Base-by-base conservation (phyloP, 2,888 invertebrate genomes). In the Pyrochroa serraticornis region DNA sequence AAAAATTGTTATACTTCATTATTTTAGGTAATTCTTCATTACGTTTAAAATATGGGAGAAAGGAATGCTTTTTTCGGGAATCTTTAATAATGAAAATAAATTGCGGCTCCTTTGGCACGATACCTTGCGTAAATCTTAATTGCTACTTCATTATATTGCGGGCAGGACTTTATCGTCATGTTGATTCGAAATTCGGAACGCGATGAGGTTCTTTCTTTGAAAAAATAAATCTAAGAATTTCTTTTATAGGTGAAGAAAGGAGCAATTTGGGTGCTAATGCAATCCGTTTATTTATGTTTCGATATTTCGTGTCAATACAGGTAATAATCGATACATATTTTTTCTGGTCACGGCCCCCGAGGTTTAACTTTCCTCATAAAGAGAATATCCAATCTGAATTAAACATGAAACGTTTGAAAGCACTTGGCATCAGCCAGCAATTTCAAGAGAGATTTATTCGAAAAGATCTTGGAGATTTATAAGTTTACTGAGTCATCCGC, bases 361-460 rank as follows among this genome's bases (percentile, higher is more conserved):
- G 52, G 60, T 61, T 65, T 65, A 66, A 64, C 68, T 70, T 67
- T 65, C 45, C 66, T 68, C 68, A 67, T 71, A 72, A 71, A 72
- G 71, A 72, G 71, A 69, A 69, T 71, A 72, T 72, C 66, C 71
- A 68, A 68, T 70, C 71, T 77, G 76, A 77, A 76, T 77, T 77
- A 76, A 75, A 76, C 75, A 77, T 76, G 74, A 76, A 75, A 74
- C 39, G 42, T 72, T 55, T 66, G 66, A 66, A 63, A 66, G 63
- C 66, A 63, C 65, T 59, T 45, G 44, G 59, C 63, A 62, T 52
- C 69, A 63, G 60, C 64, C 58, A 64, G 61, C 70, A 67, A 71
- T 72, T 68, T 67, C 63, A 58, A 62, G 58, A 65, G 68, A 71
- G 73, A 75, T 75, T 75, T 75, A 73, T 74, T 68, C 66, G 49